Conservation (phyloP, 2,888 invertebrate species). For the Metacarcinus magister region DNA sequence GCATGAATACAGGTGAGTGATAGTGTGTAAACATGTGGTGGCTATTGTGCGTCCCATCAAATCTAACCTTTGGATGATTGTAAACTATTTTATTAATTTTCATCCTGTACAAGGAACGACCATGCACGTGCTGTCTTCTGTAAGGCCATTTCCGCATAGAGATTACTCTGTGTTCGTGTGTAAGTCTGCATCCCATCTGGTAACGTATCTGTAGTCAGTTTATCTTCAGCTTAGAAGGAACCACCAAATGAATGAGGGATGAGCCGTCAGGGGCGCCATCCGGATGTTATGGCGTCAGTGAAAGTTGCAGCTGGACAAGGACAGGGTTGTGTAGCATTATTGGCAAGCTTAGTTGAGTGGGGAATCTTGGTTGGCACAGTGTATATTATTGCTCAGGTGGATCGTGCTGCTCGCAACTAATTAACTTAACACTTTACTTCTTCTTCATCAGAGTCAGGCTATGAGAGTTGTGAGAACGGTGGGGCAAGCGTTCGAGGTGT, state of each 20-base stretch:
- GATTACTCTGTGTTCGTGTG: background rate
- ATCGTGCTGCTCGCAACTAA: background rate
- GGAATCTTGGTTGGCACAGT: background rate
- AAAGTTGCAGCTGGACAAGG: constrained; percentile 37
- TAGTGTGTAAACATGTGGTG: background rate
- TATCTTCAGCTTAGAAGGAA: background rate
- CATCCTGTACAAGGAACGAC: background rate
- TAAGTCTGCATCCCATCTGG: background rate
- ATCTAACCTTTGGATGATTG: background rate
- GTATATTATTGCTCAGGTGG: background rate
- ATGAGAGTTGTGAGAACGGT: constrained; percentile 99
- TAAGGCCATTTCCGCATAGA: constrained; percentile 7
- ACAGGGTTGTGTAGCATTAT: background rate
- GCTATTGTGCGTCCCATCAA: background rate
- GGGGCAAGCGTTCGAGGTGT: constrained; percentile 99
- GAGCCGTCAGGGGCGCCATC: background rate
- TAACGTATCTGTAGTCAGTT: background rate
- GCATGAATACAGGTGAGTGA: background rate
- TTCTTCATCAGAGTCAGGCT: constrained; percentile 93
- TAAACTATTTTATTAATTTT: background rate
- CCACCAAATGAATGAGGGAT: background rate
- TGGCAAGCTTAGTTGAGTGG: background rate
- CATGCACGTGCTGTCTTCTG: background rate
- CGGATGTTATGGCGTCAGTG: background rate
- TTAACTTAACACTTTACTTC: background rate